Evolutionary conservation across 2,113 vertebrate species (phyloP), one percentile per base, ranked within the genome.

Genomic region (Dascyllus trimaculatus): DNA sequence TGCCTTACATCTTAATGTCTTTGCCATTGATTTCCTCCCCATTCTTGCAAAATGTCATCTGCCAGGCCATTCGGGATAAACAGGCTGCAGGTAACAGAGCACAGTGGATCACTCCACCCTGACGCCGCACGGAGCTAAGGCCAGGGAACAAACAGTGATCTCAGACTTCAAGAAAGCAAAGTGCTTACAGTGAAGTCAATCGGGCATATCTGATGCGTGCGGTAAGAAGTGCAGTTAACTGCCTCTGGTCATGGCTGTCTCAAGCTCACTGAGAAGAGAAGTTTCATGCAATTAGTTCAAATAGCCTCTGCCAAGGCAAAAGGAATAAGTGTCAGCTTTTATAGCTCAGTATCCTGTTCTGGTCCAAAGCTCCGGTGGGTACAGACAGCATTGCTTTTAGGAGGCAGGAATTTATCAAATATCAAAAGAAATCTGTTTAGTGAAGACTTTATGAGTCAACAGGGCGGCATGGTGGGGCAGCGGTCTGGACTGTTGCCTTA

Each of bases 231-330:
- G 59, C 66, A 61, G 82, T 67, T 80, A 75, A 81, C 49, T 22
- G 87, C 87, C 82, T 85, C 63, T 25, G 58, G 84, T 82, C 85
- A 84, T 46, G 81, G 78, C 59, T 70, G 80, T 80, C 80, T 86
- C 46, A 26, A 26, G 67, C 71, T 85, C 59, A 1, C 72, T 65
- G 72, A 73, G 68, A 64, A 29, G 29, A 82, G 68, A 88, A 46
- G 78, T 85, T 86, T 85, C 57, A 19, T 77, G 81, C 88, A 91
- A 91, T 91, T 92, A 90, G 77, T 73, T 81, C 68, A 90, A 85
- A 73, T 65, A 74, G 81, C 78, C 63, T 83, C 73, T 45, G 64
- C 64, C 52, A 49, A 85, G 75, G 61, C 75, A 48, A 69, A 66
- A 84, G 51, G 60, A 80, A 68, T 22, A 63, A 68, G 84, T 85